Conservation (phyloP, 2,797 vertebrate species). For the Otolemur crassicaudatus region DNA sequence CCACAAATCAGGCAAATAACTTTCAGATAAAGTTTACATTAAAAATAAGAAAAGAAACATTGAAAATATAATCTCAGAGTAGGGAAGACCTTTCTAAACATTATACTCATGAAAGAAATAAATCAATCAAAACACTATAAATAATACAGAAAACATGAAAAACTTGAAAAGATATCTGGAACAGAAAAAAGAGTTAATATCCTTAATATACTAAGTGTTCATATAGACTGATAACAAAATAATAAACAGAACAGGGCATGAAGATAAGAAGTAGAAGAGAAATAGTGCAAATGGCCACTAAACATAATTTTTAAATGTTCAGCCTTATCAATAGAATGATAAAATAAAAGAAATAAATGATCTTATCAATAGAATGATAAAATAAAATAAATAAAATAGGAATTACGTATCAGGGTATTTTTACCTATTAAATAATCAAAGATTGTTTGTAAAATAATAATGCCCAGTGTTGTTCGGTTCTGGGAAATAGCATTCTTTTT, state of each 20-base stretch:
- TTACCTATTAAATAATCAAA: not conserved
- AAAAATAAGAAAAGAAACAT: slow-evolving; percentile 28
- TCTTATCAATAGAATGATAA: not conserved
- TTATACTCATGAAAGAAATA: slow-evolving; percentile 50
- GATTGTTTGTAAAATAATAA: slow-evolving; percentile 28
- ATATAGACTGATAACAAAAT: slow-evolving; percentile 44
- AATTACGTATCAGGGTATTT: not conserved
- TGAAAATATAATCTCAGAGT: slow-evolving; percentile 27
- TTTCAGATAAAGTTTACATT: not conserved
- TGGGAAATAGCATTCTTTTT: slow-evolving; percentile 49
- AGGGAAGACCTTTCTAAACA: slow-evolving; percentile 41
- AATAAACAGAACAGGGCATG: not conserved
- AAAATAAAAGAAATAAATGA: not conserved
- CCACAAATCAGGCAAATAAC: slow-evolving; percentile 40
- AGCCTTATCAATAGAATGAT: not conserved
- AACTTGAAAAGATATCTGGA: slow-evolving; percentile 42
- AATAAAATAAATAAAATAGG: not conserved
- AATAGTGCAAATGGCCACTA: not conserved
- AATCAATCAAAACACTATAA: slow-evolving; percentile 32
- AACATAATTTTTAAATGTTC: slow-evolving; percentile 26
- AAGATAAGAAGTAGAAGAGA: not conserved
- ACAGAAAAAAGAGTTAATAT: slow-evolving; percentile 29
- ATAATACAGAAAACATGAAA: slow-evolving; percentile 13
- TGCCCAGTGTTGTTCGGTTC: not conserved
- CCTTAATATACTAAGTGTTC: slow-evolving; percentile 1